Evolutionary conservation across 2,113 vertebrate species (phyloP).

Genomic region (Hippopotamus amphibius): DNA sequence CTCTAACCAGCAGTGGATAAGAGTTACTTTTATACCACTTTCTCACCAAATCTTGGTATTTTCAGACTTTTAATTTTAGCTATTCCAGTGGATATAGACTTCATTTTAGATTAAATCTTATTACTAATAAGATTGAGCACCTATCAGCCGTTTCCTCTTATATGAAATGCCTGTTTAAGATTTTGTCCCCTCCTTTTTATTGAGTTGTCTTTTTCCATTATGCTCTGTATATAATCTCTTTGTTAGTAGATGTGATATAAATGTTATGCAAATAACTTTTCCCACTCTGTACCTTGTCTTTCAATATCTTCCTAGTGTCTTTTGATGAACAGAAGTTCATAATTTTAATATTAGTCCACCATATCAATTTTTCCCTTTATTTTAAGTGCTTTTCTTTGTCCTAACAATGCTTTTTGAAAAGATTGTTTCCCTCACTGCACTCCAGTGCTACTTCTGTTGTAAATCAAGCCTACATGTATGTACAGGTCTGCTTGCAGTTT

Average conservation of each 20-base stretch:
- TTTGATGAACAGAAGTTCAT: not conserved
- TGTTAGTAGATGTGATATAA: not conserved
- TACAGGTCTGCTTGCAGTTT: not conserved
- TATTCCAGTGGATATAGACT: not conserved
- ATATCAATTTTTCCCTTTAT: not conserved
- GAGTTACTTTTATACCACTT: not conserved
- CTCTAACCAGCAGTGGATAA: not conserved
- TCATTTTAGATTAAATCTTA: not conserved
- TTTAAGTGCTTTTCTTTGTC: not conserved
- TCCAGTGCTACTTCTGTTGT: not conserved
- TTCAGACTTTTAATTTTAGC: not conserved
- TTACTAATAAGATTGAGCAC: not conserved
- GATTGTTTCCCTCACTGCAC: not conserved
- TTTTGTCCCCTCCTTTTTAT: not conserved
- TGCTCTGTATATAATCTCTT: not conserved
- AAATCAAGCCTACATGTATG: not conserved
- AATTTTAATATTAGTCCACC: not conserved
- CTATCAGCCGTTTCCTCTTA: not conserved
- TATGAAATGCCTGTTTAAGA: not conserved
- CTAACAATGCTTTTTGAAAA: not conserved
- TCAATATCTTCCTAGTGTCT: not conserved
- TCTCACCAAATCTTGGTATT: not conserved
- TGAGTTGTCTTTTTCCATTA: not conserved
- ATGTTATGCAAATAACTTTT: conserved; percentile 28
- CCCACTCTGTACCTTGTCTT: not conserved